Base-by-base conservation (phyloP, 2,113 vertebrate species). In the Aptenodytes patagonicus region DNA sequence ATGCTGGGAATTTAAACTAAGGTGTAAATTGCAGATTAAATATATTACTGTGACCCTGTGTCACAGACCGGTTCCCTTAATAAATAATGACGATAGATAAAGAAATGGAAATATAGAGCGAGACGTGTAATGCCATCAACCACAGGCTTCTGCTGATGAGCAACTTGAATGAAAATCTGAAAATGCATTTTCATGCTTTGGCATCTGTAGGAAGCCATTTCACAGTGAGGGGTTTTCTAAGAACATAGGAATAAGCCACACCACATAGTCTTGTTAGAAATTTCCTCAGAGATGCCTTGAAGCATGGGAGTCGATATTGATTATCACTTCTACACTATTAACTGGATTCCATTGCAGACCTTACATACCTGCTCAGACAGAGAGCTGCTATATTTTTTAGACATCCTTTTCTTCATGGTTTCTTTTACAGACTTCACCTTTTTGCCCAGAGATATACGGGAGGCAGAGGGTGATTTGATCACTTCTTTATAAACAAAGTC, bases 351-450 rank as follows among this genome's bases (percentile, higher is more conserved):
- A 91, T 0, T 44, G 46, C 66, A 83, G 92, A 83, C 36, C 28
- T 32, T 44, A 84, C 97, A 4, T 87, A 99, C 99, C 99, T 99
- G 99, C 85, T 99, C 99, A 70, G 99, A 98, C 28, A 99, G 93
- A 58, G 99, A 99, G 94, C 98, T 99, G 97, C 98, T 99, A n/a
- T 99, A 99, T 94, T 99, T 99, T 98, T 99, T 99, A 66, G 99
- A 99, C 98, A 99, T 99, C 92, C 99, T 99, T 94, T 99, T 99
- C 98, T 99, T 99, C 99, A 99, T 99, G 3, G 99, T 99, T 98
- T 99, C 99, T 97, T 99, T 99, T 68, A 99, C 99, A 6, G 99
- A 99, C 95, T 99, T 99, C 96, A 99, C 99, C 97, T 99, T 99
- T 98, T 99, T 99, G 73, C 99, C 99, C 82, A 99, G 98, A 58